These are phyloP conservation scores for Bufotes viridis DNA, from an alignment of 2,797 vertebrate genomes.

Conservation along the genomic window DNA sequence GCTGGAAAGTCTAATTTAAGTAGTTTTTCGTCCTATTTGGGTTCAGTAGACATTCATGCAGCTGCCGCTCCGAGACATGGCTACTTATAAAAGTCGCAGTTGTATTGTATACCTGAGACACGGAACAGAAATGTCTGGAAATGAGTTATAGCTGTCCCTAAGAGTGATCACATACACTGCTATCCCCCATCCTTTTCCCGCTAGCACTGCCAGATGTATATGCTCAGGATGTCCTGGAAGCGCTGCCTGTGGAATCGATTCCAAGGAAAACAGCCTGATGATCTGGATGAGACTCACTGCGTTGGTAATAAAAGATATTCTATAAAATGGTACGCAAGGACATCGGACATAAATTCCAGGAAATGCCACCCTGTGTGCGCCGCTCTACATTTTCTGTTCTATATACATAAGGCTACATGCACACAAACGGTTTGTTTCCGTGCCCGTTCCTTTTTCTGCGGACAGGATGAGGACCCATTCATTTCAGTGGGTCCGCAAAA, in stretches of 20 bases:
- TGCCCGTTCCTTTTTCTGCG: too few species aligned
- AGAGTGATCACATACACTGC: neutral
- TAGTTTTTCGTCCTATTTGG: neutral
- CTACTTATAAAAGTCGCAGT: neutral
- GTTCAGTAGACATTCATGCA: neutral
- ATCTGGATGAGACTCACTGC: neutral
- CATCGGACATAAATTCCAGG: too few species aligned
- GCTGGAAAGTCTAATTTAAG: neutral
- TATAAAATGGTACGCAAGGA: neutral
- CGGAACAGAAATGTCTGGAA: neutral
- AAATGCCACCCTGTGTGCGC: too few species aligned
- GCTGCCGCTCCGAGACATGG: neutral
- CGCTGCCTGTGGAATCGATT: conserved; percentile 29
- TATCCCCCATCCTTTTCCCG: neutral
- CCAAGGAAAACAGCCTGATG: conserved; percentile 41
- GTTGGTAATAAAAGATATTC: neutral
- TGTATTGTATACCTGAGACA: neutral
- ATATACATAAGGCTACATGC: too few species aligned
- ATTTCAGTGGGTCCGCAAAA: too few species aligned
- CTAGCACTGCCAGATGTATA: neutral
- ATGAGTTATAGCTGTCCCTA: neutral
- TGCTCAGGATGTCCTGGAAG: conserved; percentile 54
- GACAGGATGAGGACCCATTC: too few species aligned
- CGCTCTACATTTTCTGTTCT: too few species aligned
- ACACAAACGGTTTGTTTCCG: too few species aligned